Evolutionary conservation across 1,140 invertebrate species (phyloP), one percentile per base, ranked within the genome.

Genomic region (Kradibia gibbosae): DNA sequence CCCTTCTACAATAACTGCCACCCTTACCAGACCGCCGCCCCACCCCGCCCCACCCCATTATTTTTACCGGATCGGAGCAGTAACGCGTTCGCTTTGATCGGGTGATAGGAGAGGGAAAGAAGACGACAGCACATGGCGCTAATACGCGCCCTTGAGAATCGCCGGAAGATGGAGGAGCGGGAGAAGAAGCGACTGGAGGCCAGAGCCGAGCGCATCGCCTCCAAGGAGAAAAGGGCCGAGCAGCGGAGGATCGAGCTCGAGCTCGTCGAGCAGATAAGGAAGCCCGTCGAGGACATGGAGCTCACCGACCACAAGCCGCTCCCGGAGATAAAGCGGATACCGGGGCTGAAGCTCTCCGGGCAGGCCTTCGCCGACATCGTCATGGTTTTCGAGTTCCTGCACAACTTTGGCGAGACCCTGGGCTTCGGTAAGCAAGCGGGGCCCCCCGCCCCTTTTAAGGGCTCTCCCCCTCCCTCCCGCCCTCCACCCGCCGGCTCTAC

Each of bases 351-450:
- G 85, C 90, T 99, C 17, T 92, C 95, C 1, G 97, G 97, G 0
- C 95, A 96, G 88, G 97, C 97, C 0, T 97, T 98, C 92, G 95
- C 96, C 3, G 97, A 99, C 91, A 92, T 96, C 53, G 92, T 99
- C 7, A 98, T 99, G 96, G 95, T 98, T 3, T 96, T 96, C 87
- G 98, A 99, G 92, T 99, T 99, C 89, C 92, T 98, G 67, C 96
- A 98, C 86, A 99, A 98, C 89, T 99, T 99, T 88, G 97, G 97
- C 36, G 96, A 97, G 90, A 97, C 97, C 0, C 92, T 99, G 15
- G 97, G 97, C 60, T 98, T 98, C 87, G 96, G 96, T 96, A 89
- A 94, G 93, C 48, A 28, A 25, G n/a, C 3, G 15, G 53, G 4
- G n/a, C 8, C n/a, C 4, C 53, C 4, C 13, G 13, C 13, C 42